Base-by-base conservation (phyloP, 2,888 invertebrate genomes). In the Drosophila paramelanica region DNA sequence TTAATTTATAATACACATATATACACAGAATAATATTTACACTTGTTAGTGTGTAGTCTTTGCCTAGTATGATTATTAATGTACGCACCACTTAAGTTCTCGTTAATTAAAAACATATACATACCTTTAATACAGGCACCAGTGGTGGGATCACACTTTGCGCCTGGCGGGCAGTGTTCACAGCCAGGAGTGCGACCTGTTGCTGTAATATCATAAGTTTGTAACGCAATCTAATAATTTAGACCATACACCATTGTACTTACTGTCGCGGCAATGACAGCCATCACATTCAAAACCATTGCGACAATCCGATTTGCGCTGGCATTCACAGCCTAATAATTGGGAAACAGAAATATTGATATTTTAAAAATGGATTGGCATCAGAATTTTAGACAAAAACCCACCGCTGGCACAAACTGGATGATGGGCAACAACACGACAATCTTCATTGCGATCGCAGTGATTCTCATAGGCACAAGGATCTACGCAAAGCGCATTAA, bases 51-150 rank as follows among this genome's bases (percentile, higher is more conserved):
- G 77, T 60, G 57, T 5, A 70, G 76, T 51, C 51, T 20, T 23
- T 36, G 58, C 59, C 56, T 58, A 6, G 11, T 51, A 52, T 43
- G 38, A 57, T 50, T 53, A 43, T 45, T 45, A 23, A 39, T 59
- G 33, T 31, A 17, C 43, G 39, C 53, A 73, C 75, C 53, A 53
- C 33, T 55, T 38, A 8, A 58, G 11, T 47, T 27, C 45, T 52
- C 39, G 50, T 55, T 23, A 49, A 27, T 4, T 5, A 6, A 56
- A 36, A 71, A 25, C 45, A 17, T 17, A 31, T 25, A 87, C 95
- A 94, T 95, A 97, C 97, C 96, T 95, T 96, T 95, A 91, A 96
- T 95, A 92, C 97, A 97, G 75, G 96, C 96, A 27, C 96, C 96
- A 5, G 96, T 96, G 59, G 95, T 94, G 23, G 95, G 95, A 91